These are phyloP conservation scores for Ictalurus furcatus DNA, from an alignment of 2,113 vertebrate genomes.

Conservation along the genomic window DNA sequence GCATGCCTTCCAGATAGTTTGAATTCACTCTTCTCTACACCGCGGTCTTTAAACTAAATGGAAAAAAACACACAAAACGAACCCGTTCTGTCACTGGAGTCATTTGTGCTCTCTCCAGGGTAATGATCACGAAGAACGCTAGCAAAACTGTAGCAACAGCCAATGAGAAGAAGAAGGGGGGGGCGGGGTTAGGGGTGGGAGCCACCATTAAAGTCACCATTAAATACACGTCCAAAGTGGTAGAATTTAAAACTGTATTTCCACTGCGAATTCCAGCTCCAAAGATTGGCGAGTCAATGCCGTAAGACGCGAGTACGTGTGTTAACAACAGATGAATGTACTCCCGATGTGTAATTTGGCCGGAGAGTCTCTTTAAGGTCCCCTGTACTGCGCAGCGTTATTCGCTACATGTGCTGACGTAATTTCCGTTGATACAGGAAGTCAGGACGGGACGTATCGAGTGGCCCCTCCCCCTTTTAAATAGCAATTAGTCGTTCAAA, in stretches of 20 bases:
- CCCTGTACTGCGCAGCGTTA: too few species aligned
- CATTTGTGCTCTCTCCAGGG: too few species aligned
- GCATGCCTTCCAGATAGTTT: neutral
- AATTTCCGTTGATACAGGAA: too few species aligned
- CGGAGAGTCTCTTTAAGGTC: neutral
- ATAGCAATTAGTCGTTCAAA: too few species aligned
- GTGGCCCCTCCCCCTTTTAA: too few species aligned
- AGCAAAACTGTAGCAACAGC: neutral
- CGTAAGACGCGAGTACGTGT: neutral
- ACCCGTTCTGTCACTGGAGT: neutral
- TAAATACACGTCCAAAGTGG: neutral
- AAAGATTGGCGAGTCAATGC: neutral
- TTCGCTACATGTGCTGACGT: too few species aligned
- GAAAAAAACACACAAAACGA: neutral
- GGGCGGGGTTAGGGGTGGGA: too few species aligned
- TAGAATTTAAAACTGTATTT: too few species aligned
- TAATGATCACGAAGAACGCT: neutral
- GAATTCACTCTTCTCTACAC: neutral
- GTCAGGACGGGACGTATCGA: too few species aligned
- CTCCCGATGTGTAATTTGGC: neutral
- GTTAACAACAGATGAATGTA: neutral
- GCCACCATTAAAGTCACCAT: neutral
- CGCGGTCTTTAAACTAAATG: neutral
- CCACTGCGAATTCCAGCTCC: neutral
- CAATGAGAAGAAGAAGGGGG: neutral